These are phyloP conservation scores for Lamprotornis superbus DNA, from an alignment of 2,113 vertebrate genomes.

Conservation along the genomic window DNA sequence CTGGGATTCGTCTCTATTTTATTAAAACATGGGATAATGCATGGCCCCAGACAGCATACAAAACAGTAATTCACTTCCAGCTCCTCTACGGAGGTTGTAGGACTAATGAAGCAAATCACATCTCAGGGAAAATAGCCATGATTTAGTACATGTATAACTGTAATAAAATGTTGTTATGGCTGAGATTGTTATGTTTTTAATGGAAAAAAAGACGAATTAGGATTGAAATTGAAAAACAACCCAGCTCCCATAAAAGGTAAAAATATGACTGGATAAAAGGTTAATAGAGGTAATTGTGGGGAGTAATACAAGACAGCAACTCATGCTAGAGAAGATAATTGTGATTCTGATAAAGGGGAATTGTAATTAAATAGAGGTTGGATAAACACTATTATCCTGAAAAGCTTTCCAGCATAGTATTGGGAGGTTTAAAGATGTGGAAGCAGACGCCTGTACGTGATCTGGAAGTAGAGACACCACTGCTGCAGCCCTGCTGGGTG, in stretches of 20 bases:
- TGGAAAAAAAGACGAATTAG: background rate
- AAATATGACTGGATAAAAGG: background rate
- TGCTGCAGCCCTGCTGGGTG: background rate
- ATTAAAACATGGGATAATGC: background rate
- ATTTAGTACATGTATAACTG: background rate
- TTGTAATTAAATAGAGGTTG: slow-evolving; percentile 13
- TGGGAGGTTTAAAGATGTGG: background rate
- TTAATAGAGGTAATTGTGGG: slow-evolving; percentile 20
- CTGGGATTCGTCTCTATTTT: background rate
- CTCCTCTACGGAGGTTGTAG: background rate
- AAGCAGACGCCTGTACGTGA: background rate
- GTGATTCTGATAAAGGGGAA: slow-evolving; percentile 3
- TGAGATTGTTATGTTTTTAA: background rate
- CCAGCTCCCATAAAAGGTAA: background rate
- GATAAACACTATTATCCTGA: background rate
- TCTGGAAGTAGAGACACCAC: background rate
- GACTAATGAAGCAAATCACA: background rate
- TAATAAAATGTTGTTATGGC: background rate
- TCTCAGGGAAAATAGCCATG: background rate
- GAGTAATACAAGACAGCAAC: background rate
- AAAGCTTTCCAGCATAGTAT: background rate
- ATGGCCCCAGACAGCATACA: background rate
- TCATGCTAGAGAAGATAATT: background rate
- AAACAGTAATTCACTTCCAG: background rate
- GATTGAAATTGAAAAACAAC: background rate